Conservation (phyloP, 1,140 invertebrate genomes). For the Babylonia areolata region DNA sequence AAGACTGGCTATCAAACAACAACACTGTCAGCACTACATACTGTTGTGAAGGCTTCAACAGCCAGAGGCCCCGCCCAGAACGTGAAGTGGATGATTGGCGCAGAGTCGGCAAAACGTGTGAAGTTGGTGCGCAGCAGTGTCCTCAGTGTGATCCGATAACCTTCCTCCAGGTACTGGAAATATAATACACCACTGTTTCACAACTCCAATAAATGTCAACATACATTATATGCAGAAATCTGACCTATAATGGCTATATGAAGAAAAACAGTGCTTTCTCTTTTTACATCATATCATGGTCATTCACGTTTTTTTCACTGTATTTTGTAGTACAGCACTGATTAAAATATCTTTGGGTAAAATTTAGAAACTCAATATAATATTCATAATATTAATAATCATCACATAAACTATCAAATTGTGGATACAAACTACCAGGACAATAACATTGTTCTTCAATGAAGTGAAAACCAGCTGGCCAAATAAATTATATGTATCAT, state of each 20-base stretch:
- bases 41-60: background rate
- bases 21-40: background rate
- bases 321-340: background rate
- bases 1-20: no score
- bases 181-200: no score
- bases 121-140: constrained; percentile 58
- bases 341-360: background rate
- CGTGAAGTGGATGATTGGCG: constrained; percentile 43
- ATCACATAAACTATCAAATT: no score
- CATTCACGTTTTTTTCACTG: background rate
- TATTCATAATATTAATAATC: no score
- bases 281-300: background rate
- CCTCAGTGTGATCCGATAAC: constrained; percentile 47
- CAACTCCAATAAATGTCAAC: no score
- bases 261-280: no score
- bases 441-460: no score
- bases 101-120: constrained; percentile 43
- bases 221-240: background rate
- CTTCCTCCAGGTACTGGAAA: constrained; percentile 31
- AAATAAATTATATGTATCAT: no score
- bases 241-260: background rate
- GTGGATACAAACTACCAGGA: no score
- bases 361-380: no score
- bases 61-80: constrained; percentile 48
- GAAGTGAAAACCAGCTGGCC: no score